These are phyloP conservation scores for Agrilus mali DNA, from an alignment of 2,888 invertebrate species.

Conservation along the genomic window DNA sequence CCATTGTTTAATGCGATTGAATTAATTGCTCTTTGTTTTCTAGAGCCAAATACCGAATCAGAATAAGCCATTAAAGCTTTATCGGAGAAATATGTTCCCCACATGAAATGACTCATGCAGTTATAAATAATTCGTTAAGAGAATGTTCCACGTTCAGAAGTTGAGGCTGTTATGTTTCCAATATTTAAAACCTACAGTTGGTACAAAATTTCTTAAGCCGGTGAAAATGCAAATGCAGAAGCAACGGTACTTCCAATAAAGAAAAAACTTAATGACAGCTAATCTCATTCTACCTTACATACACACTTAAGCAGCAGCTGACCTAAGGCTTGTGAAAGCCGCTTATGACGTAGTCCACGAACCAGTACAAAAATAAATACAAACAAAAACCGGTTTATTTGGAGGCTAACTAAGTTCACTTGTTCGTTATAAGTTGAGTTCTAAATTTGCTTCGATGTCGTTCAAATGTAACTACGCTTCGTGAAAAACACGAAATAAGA, in stretches of 20 bases:
- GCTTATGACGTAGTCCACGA: conserved; percentile 15
- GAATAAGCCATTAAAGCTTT: too few relatives aligned
- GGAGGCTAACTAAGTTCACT: not conserved
- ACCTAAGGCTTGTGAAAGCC: conserved; percentile 15
- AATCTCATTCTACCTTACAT: not conserved
- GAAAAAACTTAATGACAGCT: conserved; percentile 5
- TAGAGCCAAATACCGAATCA: too few relatives aligned
- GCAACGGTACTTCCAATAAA: conserved; percentile 18
- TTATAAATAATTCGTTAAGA: too few relatives aligned
- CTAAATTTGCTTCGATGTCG: not conserved
- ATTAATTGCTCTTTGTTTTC: conserved; percentile 10
- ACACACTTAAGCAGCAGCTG: conserved; percentile 12
- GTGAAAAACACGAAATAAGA: too few relatives aligned
- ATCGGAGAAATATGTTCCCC: too few relatives aligned
- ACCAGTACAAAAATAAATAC: conserved; percentile 10
- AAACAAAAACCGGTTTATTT: conserved; percentile 10
- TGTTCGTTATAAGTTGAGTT: not conserved
- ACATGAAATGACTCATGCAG: too few relatives aligned
- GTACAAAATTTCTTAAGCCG: too few relatives aligned
- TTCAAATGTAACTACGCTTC: not conserved
- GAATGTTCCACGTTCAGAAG: too few relatives aligned
- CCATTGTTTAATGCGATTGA: conserved; percentile 6
- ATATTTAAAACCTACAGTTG: too few relatives aligned
- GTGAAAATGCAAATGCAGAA: conserved; percentile 12
- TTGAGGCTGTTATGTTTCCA: too few relatives aligned